Base-by-base conservation (phyloP, 2,797 vertebrate species). In the Jordanella pulchra region DNA sequence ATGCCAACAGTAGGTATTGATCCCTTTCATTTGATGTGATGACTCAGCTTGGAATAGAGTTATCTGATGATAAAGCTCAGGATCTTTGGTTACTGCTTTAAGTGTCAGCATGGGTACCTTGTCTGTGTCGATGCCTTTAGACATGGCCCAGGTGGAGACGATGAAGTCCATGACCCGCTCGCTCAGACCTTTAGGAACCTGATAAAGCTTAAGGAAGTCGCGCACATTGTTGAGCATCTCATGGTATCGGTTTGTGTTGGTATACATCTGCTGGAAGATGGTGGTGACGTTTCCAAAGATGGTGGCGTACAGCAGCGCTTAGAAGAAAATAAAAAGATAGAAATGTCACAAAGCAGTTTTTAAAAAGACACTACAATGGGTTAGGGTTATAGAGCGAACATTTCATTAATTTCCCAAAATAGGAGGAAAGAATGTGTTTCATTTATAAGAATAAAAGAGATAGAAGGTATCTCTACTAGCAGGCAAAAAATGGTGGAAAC, bases 231-330 rank as follows among this genome's bases (percentile, higher is more conserved):
- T 99, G 82, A 98, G 94, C 96, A 99, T 99, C 94, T 99, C 98
- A 0, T 99, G 98, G 93, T 99, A 99, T 75, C 97, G 95, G 90
- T 99, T 99, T 79, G 97, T 99, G 94, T 99, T 99, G 86, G 98
- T 98, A 89, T 99, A 99, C 98, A 99, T 99, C 93, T 99, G 98
- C 94, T 99, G 98, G 93, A 99, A 99, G 94, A 99, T 99, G 88
- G 97, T 99, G 87, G 97, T 99, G 88, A 99, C 98, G 0, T 99
- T 99, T 92, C 98, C 97, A 92, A 99, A 99, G 94, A 99, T 99
- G 91, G 97, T 99, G 78, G 97, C 97, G 86, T 99, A 99, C 80
- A 99, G 96, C 69, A 93, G 83, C 0, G 92, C 92, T 93, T 9
- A 45, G 75, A 75, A 21, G 44, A 13, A 17, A 42, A 64, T 3